Conservation (phyloP, 2,888 invertebrate genomes). For the Ectemnius cavifrons region DNA sequence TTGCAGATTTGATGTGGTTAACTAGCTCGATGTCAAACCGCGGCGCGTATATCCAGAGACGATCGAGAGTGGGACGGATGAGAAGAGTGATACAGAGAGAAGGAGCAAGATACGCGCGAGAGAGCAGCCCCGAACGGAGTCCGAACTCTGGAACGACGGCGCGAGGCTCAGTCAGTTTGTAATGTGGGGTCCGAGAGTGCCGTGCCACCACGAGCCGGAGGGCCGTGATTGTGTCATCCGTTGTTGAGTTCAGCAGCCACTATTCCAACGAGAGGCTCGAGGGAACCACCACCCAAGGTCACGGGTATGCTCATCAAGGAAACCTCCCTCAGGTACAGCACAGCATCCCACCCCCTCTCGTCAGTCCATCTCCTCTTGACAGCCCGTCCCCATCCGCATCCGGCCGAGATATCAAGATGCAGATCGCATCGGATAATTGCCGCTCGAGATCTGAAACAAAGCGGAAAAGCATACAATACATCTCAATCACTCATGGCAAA, state of each 20-base stretch:
- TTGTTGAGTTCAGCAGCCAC: slow-evolving; percentile 56
- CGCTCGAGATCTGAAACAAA: too few species aligned
- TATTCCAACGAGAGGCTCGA: slow-evolving; percentile 54
- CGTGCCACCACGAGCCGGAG: slow-evolving; percentile 63
- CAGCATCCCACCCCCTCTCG: slow-evolving; percentile 21
- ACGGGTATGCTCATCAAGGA: slow-evolving; percentile 75
- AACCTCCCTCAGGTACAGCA: slow-evolving; percentile 74
- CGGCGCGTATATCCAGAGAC: slow-evolving; percentile 45
- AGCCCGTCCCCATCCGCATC: neutral
- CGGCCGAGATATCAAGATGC: neutral
- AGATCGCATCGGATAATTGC: neutral
- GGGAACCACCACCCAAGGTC: slow-evolving; percentile 53
- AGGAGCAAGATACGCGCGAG: slow-evolving; percentile 38
- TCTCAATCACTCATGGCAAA: too few species aligned
- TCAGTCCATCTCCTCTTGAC: neutral
- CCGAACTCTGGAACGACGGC: slow-evolving; percentile 24
- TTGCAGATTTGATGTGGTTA: slow-evolving; percentile 55
- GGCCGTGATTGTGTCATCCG: slow-evolving; percentile 71
- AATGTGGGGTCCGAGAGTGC: slow-evolving; percentile 72
- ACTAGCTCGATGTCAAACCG: slow-evolving; percentile 60
- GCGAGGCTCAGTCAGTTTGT: slow-evolving; percentile 68
- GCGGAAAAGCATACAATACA: too few species aligned
- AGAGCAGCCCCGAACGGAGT: slow-evolving; percentile 25
- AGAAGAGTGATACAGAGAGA: slow-evolving; percentile 29
- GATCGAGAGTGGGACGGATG: slow-evolving; percentile 29